phyloP scores from a whole-genome alignment of 2,888 invertebrate genomes.

The Drosophila cognata region DNA sequence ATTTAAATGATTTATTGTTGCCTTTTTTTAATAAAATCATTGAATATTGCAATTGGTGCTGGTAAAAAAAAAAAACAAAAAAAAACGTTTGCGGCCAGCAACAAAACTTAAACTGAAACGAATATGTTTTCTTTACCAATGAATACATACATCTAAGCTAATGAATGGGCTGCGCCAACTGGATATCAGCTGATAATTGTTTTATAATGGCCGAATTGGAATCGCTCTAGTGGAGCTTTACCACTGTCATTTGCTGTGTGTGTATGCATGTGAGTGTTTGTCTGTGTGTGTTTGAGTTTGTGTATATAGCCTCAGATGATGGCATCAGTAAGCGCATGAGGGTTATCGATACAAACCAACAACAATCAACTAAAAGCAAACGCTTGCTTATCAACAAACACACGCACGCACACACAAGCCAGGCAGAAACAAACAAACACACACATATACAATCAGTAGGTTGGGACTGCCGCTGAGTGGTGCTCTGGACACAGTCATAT shows the following conservation, averaged over 20 bases:
- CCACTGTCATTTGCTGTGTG: constrained; percentile 5
- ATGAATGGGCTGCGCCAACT: constrained; percentile 45
- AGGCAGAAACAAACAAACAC: constrained; percentile 13
- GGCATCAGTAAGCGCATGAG: constrained; percentile 62
- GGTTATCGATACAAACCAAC: constrained; percentile 69
- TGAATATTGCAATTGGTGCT: constrained; percentile 4
- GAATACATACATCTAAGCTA: constrained; percentile 54
- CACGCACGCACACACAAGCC: constrained; percentile 54
- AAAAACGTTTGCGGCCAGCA: background rate
- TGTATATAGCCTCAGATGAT: constrained; percentile 49
- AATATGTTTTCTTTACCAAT: constrained; percentile 34
- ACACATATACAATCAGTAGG: constrained; percentile 25
- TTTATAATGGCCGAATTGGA: constrained; percentile 56
- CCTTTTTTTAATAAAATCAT: constrained; percentile 15
- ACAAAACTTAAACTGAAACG: constrained; percentile 18
- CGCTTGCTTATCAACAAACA: constrained; percentile 71
- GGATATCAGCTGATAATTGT: constrained; percentile 53
- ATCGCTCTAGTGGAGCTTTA: constrained; percentile 30
- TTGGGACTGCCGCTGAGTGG: constrained; percentile 23
- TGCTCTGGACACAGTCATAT: constrained; percentile 22
- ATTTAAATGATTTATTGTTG: constrained; percentile 7
- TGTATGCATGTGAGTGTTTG: constrained; percentile 4
- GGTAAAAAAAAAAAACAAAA: background rate
- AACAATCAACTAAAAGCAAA: constrained; percentile 45
- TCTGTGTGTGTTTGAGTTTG: constrained; percentile 3